phyloP scores from a whole-genome alignment of 2,113 vertebrate species.

The Proteles cristata region DNA sequence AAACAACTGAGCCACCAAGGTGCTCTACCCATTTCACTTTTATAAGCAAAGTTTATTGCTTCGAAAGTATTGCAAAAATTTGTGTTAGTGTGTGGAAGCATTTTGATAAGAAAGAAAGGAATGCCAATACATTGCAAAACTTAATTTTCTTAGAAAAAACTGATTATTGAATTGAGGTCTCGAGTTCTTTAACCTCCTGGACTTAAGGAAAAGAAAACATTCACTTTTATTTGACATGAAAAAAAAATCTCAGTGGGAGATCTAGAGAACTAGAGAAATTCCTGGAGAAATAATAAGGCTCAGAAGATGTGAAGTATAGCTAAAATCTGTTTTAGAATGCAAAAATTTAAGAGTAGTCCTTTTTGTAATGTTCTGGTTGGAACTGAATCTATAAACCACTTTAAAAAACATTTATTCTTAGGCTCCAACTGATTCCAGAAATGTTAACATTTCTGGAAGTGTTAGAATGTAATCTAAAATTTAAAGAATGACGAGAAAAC shows the following conservation, averaged over 20 bases:
- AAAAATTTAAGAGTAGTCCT: not conserved
- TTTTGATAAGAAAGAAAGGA: not conserved
- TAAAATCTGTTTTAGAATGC: not conserved
- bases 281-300: not conserved
- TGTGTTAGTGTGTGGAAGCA: not conserved
- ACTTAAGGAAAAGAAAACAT: not conserved
- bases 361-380: not conserved
- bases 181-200: not conserved
- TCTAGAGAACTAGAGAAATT: not conserved
- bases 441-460: not conserved
- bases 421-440: not conserved
- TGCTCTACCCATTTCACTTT: too few species aligned
- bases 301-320: not conserved
- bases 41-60: not conserved
- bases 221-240: not conserved
- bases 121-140: not conserved
- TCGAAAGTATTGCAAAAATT: not conserved
- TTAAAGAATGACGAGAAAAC: not conserved
- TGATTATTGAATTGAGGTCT: not conserved
- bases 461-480: not conserved
- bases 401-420: not conserved
- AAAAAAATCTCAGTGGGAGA: not conserved
- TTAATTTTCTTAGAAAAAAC: not conserved
- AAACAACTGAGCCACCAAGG: too few species aligned
- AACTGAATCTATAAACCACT: not conserved